These are phyloP conservation scores for Drosophila persimilis DNA, from an alignment of 1,140 invertebrate genomes.

Conservation along the genomic window DNA sequence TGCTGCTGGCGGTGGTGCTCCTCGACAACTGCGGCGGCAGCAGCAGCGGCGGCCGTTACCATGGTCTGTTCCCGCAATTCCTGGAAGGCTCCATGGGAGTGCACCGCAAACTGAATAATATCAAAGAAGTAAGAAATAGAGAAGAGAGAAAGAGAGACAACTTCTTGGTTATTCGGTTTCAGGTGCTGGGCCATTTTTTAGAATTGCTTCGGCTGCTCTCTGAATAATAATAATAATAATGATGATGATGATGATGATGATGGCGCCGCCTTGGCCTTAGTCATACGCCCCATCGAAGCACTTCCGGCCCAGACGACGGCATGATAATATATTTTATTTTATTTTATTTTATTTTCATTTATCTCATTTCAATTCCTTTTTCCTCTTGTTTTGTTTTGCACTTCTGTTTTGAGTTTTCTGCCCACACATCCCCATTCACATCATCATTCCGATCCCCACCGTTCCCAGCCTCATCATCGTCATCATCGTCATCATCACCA, in stretches of 20 bases:
- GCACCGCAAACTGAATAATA: conserved; percentile 82
- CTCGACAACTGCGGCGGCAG: conserved; percentile 77
- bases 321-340: conserved; percentile 33
- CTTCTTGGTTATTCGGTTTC: background rate
- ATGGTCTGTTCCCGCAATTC: conserved; percentile 93
- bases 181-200: background rate
- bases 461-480: conserved; percentile 17
- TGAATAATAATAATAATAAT: background rate
- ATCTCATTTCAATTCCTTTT: conserved; percentile 40
- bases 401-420: conserved; percentile 23
- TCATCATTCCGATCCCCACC: background rate
- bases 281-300: conserved; percentile 29
- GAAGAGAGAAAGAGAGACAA: conserved; percentile 11
- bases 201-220: too few species aligned
- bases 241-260: background rate
- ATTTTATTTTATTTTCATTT: conserved; percentile 18
- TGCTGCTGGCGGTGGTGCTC: conserved; percentile 84
- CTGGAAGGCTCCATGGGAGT: conserved; percentile 84
- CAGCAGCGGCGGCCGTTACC: conserved; percentile 88
- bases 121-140: conserved; percentile 57
- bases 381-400: conserved; percentile 29
- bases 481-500: conserved; percentile 10
- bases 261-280: conserved; percentile 26
- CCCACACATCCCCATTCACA: conserved; percentile 26
- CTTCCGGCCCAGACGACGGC: conserved; percentile 39